These are phyloP conservation scores for Amiota minor DNA, from an alignment of 2,888 invertebrate genomes.

Conservation along the genomic window DNA sequence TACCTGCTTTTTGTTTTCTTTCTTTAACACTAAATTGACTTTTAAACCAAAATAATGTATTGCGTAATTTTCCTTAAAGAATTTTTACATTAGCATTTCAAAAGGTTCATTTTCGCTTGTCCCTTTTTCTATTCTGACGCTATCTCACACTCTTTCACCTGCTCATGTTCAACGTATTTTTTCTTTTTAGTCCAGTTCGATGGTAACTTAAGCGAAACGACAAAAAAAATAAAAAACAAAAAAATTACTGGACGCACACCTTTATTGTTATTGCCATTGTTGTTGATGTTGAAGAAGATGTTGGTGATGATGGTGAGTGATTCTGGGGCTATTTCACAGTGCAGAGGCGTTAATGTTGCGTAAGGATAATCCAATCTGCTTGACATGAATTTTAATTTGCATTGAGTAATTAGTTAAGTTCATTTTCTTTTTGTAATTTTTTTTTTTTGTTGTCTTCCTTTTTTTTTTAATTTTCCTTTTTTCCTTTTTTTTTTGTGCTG, in stretches of 20 bases:
- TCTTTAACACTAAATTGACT: slow-evolving; percentile 68
- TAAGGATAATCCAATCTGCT: slow-evolving; percentile 69
- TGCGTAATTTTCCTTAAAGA: slow-evolving; percentile 68
- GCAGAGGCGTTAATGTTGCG: slow-evolving; percentile 64
- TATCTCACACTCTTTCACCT: too few relatives aligned
- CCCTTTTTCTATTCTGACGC: slow-evolving; percentile 21
- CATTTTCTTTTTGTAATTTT: slow-evolving; percentile 45
- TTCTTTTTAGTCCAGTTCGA: too few relatives aligned
- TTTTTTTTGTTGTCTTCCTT: slow-evolving; percentile 8
- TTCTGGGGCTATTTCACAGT: slow-evolving; percentile 45
- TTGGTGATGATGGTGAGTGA: slow-evolving; percentile 35
- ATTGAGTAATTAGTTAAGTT: slow-evolving; percentile 67
- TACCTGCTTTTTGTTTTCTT: slow-evolving; percentile 29
- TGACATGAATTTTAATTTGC: slow-evolving; percentile 69
- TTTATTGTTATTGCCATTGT: slow-evolving; percentile 32
- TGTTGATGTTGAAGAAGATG: slow-evolving; percentile 45
- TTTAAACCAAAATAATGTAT: slow-evolving; percentile 69
- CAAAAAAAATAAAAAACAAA: not conserved
- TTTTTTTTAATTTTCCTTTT: slow-evolving; percentile 14
- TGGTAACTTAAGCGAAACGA: too few relatives aligned
- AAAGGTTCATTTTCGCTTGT: slow-evolving; percentile 51
- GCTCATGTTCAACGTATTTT: too few relatives aligned
- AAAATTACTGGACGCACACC: not conserved
- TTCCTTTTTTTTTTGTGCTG: slow-evolving; percentile 12
- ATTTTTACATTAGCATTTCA: slow-evolving; percentile 69